Evolutionary conservation across 2,888 invertebrate species (phyloP).

Genomic region (Ectobius pallidus): DNA sequence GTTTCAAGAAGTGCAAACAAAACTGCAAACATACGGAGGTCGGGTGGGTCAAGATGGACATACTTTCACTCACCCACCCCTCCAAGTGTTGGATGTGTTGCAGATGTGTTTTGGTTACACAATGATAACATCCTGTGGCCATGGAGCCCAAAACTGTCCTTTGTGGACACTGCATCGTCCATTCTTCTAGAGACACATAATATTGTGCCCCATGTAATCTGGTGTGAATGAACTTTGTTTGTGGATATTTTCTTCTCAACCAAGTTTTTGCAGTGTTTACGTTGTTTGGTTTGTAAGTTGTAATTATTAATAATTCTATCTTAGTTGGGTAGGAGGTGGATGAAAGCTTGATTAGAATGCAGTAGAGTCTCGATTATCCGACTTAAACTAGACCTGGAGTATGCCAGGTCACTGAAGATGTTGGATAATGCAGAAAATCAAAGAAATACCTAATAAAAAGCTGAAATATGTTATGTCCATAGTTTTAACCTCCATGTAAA

Average conservation of each 20-base stretch:
- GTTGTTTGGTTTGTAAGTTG: not conserved
- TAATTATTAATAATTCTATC: no score
- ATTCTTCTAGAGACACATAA: conserved; percentile 35
- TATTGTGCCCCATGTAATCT: no score
- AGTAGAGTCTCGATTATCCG: no score
- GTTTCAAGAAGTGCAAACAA: conserved; percentile 37
- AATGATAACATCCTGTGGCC: conserved; percentile 44
- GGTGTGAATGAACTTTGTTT: not conserved
- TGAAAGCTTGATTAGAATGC: no score
- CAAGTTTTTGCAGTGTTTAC: conserved; percentile 1
- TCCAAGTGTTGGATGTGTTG: conserved; percentile 42
- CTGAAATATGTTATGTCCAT: no score
- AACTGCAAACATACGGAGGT: conserved; percentile 45
- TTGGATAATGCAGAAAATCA: no score
- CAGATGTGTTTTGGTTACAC: conserved; percentile 44
- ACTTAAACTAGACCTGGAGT: no score
- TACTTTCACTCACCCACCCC: conserved; percentile 45
- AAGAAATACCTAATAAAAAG: no score
- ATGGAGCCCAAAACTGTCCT: conserved; percentile 45
- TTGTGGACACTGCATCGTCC: conserved; percentile 47
- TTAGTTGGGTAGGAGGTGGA: no score
- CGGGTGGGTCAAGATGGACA: conserved; percentile 48
- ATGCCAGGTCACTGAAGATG: no score
- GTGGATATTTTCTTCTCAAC: not conserved
- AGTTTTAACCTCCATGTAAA: no score